Base-by-base conservation (phyloP, 64 coral and sea anemone genomes). In the Stylophora pistillata region DNA sequence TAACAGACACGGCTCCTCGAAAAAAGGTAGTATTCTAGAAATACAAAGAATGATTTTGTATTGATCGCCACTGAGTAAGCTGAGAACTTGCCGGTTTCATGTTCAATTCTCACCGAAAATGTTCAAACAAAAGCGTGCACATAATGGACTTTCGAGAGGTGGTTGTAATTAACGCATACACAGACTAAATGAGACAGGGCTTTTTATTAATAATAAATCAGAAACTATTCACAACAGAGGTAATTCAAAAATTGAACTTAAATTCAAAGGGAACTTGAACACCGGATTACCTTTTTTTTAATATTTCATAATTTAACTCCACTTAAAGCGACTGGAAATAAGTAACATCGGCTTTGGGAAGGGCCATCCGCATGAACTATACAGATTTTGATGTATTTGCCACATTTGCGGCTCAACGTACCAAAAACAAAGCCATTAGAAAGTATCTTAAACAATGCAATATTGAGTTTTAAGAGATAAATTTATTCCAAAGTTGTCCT, bases 401-500 rank as follows among this genome's bases (percentile, higher is more conserved):
- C 80, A 52, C 80, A 70, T 69, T 70, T 23, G 30, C 27, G 62
- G 31, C 31, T 41, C 20, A 25, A 17, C 69, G 60, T 29, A 20
- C 9, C 12, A 23, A n/a, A 69, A 84, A 84, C 80, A 84, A 84
- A 84, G 59, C 78, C 13, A 69, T 66, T 53, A 68, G 32, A 13
- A 12, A 25, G 18, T 21, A n/a, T 63, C 37, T 53, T 68, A 84
- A 69, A 69, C 62, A 70, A 69, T 84, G 33, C 61, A 4, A 21
- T 41, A 47, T 70, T 84, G 80, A 84, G 29, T 82, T 63, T 21
- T 65, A 34, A 65, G 53, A 65, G 34, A 10, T 20, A 82, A 82
- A 82, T 82, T 64, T 84, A 69, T 84, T 84, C 61, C 31, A 84
- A 84, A 84, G 62, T 47, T 69, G 37, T 37, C 69, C 62, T 84